Conservation (phyloP, 92 coral and sea anemone genomes). For the Umimayanthus kanabou region DNA sequence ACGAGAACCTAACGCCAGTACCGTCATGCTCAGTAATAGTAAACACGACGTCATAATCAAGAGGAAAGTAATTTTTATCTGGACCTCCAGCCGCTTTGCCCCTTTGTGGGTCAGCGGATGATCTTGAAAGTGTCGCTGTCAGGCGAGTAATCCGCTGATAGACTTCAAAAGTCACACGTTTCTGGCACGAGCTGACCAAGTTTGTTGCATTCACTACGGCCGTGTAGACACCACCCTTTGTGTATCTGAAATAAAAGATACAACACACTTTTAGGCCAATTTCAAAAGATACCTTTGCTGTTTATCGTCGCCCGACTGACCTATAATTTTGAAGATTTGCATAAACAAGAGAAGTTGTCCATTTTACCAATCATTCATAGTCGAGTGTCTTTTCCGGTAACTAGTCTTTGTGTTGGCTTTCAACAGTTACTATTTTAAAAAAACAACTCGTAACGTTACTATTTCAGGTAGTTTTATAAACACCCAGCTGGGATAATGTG, state of each 20-base stretch:
- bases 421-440: too few relatives aligned
- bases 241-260: conserved; percentile 28
- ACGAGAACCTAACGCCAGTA: conserved; percentile 39
- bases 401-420: too few relatives aligned
- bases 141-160: conserved; percentile 34
- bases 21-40: conserved; percentile 50
- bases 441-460: too few relatives aligned
- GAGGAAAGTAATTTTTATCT: conserved; percentile 45
- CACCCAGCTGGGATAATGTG: too few relatives aligned
- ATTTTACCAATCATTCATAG: too few relatives aligned
- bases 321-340: too few relatives aligned
- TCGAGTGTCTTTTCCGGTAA: too few relatives aligned
- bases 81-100: conserved; percentile 62
- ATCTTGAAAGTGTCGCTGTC: conserved; percentile 9
- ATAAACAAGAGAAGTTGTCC: too few relatives aligned
- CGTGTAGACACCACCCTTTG: conserved; percentile 20
- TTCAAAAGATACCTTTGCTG: too few relatives aligned
- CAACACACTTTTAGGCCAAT: neutral
- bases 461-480: too few relatives aligned
- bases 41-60: conserved; percentile 55
- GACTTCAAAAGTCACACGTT: conserved; percentile 19
- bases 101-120: conserved; percentile 17
- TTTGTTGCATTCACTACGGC: conserved; percentile 31
- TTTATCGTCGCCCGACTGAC: too few relatives aligned
- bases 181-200: conserved; percentile 30